phyloP scores from a whole-genome alignment of 2,888 invertebrate genomes.

The Ganaspis brasiliensis region DNA sequence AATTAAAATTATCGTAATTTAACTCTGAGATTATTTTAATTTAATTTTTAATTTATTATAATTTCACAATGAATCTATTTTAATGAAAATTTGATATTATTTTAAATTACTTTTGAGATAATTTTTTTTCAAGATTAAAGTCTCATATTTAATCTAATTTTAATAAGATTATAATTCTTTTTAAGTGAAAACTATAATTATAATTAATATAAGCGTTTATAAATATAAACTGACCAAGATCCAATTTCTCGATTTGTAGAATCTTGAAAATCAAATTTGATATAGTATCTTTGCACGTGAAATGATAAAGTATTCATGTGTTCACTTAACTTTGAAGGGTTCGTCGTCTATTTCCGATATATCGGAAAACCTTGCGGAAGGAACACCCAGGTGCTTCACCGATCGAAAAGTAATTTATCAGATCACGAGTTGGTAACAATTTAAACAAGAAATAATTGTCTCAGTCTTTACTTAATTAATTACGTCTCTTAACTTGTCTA shows the following conservation, averaged over 20 bases:
- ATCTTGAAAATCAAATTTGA: conserved; percentile 11
- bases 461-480: conserved; percentile 9
- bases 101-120: too few species aligned
- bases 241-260: not conserved
- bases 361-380: conserved; percentile 33
- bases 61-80: too few species aligned
- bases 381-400: conserved; percentile 7
- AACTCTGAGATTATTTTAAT: too few species aligned
- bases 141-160: too few species aligned
- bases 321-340: conserved; percentile 13
- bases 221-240: conserved; percentile 1
- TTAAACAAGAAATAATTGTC: conserved; percentile 4
- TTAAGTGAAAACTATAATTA: too few species aligned
- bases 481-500: not conserved
- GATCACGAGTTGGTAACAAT: conserved; percentile 2
- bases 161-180: too few species aligned
- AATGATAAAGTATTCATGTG: not conserved
- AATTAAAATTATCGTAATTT: too few species aligned
- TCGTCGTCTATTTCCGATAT: conserved; percentile 21
- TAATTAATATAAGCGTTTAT: not conserved
- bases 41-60: too few species aligned
- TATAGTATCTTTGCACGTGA: not conserved
- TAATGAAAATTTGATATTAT: too few species aligned
- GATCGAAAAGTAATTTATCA: conserved; percentile 7
- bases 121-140: too few species aligned